These are phyloP conservation scores for Stratiolaelaps scimitus DNA, from an alignment of 1,140 invertebrate species.

Conservation along the genomic window DNA sequence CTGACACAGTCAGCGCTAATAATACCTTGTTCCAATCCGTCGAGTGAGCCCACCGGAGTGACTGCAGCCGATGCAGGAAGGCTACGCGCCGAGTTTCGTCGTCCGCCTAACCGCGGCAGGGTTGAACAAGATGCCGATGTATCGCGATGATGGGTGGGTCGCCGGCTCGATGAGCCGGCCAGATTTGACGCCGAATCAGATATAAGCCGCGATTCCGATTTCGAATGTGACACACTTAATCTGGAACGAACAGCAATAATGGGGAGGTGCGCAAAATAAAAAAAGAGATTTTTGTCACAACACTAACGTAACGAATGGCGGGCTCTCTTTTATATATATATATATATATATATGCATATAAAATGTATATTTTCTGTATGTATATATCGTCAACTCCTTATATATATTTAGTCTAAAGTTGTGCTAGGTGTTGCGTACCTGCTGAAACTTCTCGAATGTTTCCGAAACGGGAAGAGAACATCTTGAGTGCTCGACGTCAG, in stretches of 20 bases:
- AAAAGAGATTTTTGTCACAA: no score
- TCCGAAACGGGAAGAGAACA: slow-evolving; percentile 17
- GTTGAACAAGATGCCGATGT: slow-evolving; percentile 16
- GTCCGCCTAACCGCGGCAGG: slow-evolving; percentile 6
- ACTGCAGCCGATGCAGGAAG: slow-evolving; percentile 1
- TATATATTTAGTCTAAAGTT: no score
- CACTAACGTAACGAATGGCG: no score
- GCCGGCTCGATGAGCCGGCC: not conserved
- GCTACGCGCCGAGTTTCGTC: slow-evolving; percentile 15
- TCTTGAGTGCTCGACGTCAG: not conserved
- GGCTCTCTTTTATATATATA: no score
- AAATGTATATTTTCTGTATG: no score
- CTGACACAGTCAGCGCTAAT: no score
- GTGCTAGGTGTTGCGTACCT: not conserved
- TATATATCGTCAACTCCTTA: no score
- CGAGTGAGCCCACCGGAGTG: slow-evolving; percentile 15
- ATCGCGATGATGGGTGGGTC: not conserved
- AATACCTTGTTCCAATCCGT: slow-evolving; percentile 27
- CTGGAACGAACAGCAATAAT: not conserved
- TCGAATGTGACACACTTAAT: slow-evolving; percentile 17
- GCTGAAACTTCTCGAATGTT: slow-evolving; percentile 15
- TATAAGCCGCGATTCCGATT: slow-evolving; percentile 5
- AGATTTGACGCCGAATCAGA: slow-evolving; percentile 12
- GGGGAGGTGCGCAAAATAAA: no score
- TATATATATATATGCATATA: no score